Percentiles rank a stretch among this genome's conserved stretches.
These are phyloP conservation scores for Athalia cordata DNA, from an alignment of 2,888 invertebrate genomes.

Conservation along the genomic window DNA sequence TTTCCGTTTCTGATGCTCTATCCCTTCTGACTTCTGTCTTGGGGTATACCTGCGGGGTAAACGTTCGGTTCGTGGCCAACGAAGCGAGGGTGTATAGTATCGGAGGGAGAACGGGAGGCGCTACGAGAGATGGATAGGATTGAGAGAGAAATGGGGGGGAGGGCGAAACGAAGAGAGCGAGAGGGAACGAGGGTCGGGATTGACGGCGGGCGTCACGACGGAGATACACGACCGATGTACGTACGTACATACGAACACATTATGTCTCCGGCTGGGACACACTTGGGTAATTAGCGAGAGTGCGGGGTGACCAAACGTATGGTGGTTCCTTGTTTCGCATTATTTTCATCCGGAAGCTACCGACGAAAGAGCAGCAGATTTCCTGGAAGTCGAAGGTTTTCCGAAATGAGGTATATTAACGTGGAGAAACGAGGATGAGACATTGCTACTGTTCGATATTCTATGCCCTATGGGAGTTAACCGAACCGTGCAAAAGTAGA, in stretches of 20 bases:
- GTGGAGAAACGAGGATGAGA: too few species aligned
- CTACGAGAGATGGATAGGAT: background rate
- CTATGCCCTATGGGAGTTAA: too few species aligned
- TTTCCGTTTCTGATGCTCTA: background rate
- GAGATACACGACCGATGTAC: conserved; percentile 29
- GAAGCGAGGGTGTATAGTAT: conserved; percentile 16
- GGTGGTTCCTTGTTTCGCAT: conserved; percentile 16
- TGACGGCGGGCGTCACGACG: conserved; percentile 22
- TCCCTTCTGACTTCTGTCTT: conserved; percentile 26
- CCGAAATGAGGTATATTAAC: too few species aligned
- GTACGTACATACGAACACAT: background rate
- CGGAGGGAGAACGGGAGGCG: background rate
- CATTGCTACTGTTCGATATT: too few species aligned
- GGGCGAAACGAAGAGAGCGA: background rate
- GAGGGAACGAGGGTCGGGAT: conserved; percentile 11
- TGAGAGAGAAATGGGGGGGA: conserved; percentile 1
- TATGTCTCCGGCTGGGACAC: conserved; percentile 2
- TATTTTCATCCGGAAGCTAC: background rate
- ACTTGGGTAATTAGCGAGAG: conserved; percentile 36
- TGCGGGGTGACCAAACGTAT: conserved; percentile 5
- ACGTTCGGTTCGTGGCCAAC: conserved; percentile 35
- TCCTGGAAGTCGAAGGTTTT: too few species aligned
- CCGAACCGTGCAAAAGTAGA: too few species aligned
- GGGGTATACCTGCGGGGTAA: conserved; percentile 38
- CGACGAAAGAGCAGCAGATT: too few species aligned